phyloP scores from a whole-genome alignment of 2,797 vertebrate species.

The Carcharodon carcharias region DNA sequence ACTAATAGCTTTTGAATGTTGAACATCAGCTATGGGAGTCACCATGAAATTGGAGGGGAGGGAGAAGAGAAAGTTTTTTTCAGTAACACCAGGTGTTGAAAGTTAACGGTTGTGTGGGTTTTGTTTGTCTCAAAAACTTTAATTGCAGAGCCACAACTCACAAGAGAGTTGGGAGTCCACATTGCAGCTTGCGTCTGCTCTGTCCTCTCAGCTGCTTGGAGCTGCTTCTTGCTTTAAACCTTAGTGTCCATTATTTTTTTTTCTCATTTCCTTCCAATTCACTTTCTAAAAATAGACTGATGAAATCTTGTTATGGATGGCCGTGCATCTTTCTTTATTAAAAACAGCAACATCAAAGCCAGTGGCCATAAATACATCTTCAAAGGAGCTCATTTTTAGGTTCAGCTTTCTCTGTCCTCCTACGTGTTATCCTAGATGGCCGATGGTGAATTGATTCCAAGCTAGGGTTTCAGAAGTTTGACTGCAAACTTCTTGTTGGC shows the following conservation, averaged over 20 bases:
- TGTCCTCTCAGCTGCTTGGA: not conserved
- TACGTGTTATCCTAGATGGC: not conserved
- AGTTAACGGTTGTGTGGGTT: not conserved
- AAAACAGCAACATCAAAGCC: not conserved
- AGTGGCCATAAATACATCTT: not conserved
- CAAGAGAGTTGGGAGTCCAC: not conserved
- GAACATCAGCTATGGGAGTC: not conserved
- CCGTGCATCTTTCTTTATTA: not conserved
- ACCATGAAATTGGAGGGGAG: not conserved
- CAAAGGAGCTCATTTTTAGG: not conserved
- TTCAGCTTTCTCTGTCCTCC: not conserved
- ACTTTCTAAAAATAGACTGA: not conserved
- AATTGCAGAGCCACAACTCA: not conserved
- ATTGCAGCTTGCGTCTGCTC: not conserved
- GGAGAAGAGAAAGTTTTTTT: not conserved
- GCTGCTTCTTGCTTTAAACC: not conserved
- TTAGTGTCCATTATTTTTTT: not conserved
- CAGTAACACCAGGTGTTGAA: not conserved
- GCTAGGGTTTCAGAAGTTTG: not conserved
- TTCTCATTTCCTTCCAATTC: not conserved
- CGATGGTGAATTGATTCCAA: not conserved
- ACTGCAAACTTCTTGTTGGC: not conserved
- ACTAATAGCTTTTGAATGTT: not conserved
- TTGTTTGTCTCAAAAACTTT: slow-evolving; percentile 8
- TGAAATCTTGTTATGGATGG: not conserved